Base-by-base conservation (phyloP, 2,113 vertebrate species). In the Cercopithecus mona region DNA sequence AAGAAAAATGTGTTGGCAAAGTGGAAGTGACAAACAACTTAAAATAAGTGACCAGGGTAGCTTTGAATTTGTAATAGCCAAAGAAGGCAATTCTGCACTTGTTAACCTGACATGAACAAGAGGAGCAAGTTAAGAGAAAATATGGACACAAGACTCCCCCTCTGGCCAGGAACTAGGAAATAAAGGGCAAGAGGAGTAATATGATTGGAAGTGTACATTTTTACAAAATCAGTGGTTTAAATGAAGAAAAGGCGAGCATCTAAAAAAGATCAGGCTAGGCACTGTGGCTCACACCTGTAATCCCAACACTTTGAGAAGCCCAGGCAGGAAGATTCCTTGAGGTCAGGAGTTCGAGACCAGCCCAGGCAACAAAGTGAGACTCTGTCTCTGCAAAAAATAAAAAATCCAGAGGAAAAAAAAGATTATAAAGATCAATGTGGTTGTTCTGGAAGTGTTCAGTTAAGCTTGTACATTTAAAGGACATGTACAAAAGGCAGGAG, bases 1-100 rank as follows among this genome's bases (percentile, higher is more conserved):
- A 87, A 95, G 75, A 96, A 96, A 93, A 96, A 97, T 96, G 90
- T 78, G 84, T 80, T 90, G 50, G 80, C 55, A 76, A 95, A 94
- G 70, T 50, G 22, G 45, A 97, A 97, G 87, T 94, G 98, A 92
- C 96, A 88, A 52, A 81, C 75, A 91, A 57, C 91, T 95, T 96
- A 87, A 79, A 72, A 59, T 70, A 75, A 96, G 76, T 84, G 70
- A 84, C 82, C 57, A 61, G 0, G 0, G 45, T 55, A 55, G 75
- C 40, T 79, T 83, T 70, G 78, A 95, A 78, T 40, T 61, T 85
- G 22, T 79, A 93, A 81, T 16, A 75, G 73, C 93, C 68, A 27
- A 35, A 87, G 75, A 91, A 94, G 84, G 68, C 52, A 61, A 27
- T 66, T 94, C 86, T 86, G 59, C 16, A 32, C 38, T 91, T 79